A percentile compares a stretch with the other conserved stretches of the same genome.
phyloP scores from a whole-genome alignment of 2,888 invertebrate species.

The Chloromyia formosa region DNA sequence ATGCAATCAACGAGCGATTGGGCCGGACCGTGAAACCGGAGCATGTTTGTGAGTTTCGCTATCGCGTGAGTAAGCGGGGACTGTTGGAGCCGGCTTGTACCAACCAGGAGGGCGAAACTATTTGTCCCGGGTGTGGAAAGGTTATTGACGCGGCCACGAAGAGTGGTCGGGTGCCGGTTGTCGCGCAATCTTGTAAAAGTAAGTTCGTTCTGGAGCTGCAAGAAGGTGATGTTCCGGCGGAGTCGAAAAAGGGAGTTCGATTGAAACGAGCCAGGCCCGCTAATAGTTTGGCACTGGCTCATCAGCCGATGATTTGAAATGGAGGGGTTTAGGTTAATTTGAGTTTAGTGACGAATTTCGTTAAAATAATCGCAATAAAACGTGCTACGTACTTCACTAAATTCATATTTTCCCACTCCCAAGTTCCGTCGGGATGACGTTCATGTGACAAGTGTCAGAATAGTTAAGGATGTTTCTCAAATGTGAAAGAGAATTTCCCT shows the following conservation, averaged over 20 bases:
- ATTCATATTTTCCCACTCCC: no score
- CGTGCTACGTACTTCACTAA: no score
- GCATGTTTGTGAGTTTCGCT: constrained; percentile 30
- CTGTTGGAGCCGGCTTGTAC: constrained; percentile 6
- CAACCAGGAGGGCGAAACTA: neutral
- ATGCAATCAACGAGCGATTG: neutral
- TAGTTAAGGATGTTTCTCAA: no score
- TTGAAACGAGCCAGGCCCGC: neutral
- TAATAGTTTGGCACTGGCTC: constrained; percentile 41
- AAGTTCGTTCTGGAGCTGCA: constrained; percentile 14
- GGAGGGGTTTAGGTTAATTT: no score
- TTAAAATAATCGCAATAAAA: no score
- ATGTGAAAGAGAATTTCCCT: no score
- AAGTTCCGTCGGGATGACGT: no score
- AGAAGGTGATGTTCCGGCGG: neutral
- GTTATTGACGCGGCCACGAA: neutral
- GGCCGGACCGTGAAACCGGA: neutral
- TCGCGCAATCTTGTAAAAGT: neutral
- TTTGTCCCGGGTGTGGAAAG: constrained; percentile 4
- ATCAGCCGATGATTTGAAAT: constrained; percentile 26
- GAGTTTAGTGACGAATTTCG: no score
- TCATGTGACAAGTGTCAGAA: no score
- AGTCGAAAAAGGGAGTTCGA: neutral
- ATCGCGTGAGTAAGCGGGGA: neutral
- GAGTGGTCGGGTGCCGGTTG: neutral